phyloP scores from a whole-genome alignment of 1,140 invertebrate genomes.

The Melanaphis sacchari region DNA sequence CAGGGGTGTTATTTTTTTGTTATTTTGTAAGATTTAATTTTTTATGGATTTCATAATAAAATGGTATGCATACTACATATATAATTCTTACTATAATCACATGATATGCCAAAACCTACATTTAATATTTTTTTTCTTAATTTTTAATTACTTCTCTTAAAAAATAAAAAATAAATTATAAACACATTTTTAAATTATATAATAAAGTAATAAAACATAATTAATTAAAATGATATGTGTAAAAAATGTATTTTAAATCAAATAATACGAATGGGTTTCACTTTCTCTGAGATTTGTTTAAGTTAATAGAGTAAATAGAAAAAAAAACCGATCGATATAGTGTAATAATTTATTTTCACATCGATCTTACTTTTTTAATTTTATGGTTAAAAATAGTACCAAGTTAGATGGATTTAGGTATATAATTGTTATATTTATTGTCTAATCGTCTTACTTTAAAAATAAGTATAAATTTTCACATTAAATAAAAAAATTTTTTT shows the following conservation, averaged over 20 bases:
- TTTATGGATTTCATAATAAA: background rate
- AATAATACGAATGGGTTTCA: background rate
- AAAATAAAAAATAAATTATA: background rate
- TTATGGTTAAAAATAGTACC: background rate
- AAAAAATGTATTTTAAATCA: slow-evolving; percentile 19
- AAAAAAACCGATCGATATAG: background rate
- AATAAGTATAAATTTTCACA: background rate
- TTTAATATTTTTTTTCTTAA: background rate
- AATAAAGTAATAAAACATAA: background rate
- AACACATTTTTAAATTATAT: background rate
- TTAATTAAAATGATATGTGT: slow-evolving; percentile 35
- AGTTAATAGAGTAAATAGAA: background rate
- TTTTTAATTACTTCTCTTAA: background rate
- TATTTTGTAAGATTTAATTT: background rate
- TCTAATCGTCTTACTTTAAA: slow-evolving; percentile 6
- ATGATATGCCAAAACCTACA: slow-evolving; percentile 30
- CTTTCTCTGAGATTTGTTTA: background rate
- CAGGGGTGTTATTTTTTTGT: background rate
- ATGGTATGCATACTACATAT: background rate
- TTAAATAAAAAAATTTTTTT: background rate
- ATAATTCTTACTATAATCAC: background rate
- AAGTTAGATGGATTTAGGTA: background rate
- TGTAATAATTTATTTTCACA: background rate
- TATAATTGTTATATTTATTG: slow-evolving; percentile 13
- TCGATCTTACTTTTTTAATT: background rate